Conservation (phyloP, 2,113 vertebrate genomes). For the Lophius piscatorius region DNA sequence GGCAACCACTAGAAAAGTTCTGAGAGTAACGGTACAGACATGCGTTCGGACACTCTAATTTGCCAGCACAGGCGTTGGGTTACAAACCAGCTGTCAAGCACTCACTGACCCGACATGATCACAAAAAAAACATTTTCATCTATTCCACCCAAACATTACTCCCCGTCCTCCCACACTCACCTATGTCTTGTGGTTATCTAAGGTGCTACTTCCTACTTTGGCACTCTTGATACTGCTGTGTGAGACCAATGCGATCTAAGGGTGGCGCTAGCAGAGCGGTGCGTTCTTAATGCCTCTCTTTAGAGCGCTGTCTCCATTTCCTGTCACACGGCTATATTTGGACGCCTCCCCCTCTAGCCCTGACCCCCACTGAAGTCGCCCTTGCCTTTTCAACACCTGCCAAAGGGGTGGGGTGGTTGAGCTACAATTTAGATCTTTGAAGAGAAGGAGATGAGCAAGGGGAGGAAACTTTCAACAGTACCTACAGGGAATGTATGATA, state of each 20-base stretch:
- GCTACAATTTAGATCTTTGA: conserved; percentile 25
- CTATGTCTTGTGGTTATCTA: conserved; percentile 51
- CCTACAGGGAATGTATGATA: conserved; percentile 12
- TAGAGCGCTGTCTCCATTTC: conserved; percentile 40
- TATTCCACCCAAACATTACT: conserved; percentile 3
- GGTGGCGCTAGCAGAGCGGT: conserved; percentile 60
- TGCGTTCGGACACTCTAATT: conserved; percentile 35
- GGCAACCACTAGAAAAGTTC: conserved; percentile 14
- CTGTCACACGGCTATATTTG: conserved; percentile 71
- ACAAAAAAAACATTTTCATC: conserved; percentile 13
- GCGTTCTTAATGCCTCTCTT: conserved; percentile 33
- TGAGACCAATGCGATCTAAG: conserved; percentile 35
- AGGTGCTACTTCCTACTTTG: not conserved
- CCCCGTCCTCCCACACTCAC: conserved; percentile 47
- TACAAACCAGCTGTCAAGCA: conserved; percentile 62
- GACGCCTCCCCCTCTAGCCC: conserved; percentile 30
- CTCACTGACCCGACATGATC: conserved; percentile 44
- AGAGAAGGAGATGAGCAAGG: not conserved
- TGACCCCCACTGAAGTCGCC: conserved; percentile 61
- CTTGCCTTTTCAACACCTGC: conserved; percentile 53
- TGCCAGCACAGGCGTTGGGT: conserved; percentile 41
- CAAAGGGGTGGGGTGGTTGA: conserved; percentile 20
- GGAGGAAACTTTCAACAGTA: conserved; percentile 2
- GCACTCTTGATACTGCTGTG: conserved; percentile 13
- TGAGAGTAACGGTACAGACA: conserved; percentile 35